Percentiles rank a stretch among this genome's conserved stretches.
phyloP scores from a whole-genome alignment of 2,888 invertebrate genomes.

The Drosophila lacicola region DNA sequence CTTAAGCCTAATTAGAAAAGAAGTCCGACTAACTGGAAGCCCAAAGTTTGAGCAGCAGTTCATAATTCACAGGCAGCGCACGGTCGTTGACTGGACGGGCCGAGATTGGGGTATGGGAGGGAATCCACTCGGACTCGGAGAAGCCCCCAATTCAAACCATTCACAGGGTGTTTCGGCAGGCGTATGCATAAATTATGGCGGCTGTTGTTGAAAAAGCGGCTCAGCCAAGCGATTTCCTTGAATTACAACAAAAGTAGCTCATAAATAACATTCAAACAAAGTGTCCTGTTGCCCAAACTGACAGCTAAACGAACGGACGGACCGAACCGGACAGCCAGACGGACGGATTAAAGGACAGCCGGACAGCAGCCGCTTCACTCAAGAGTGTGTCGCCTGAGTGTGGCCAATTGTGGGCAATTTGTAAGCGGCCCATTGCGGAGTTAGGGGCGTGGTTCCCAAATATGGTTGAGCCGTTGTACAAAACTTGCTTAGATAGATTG shows the following conservation, averaged over 20 bases:
- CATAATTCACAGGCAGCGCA: slow-evolving; percentile 61
- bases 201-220: slow-evolving; percentile 45
- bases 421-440: slow-evolving; percentile 21
- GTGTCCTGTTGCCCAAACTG: slow-evolving; percentile 67
- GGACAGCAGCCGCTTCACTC: slow-evolving; percentile 14
- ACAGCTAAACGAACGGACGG: slow-evolving; percentile 34
- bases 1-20: slow-evolving; percentile 57
- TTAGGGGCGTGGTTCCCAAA: slow-evolving; percentile 19
- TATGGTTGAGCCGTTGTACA: slow-evolving; percentile 50
- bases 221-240: slow-evolving; percentile 70
- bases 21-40: slow-evolving; percentile 10
- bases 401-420: slow-evolving; percentile 49
- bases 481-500: slow-evolving; percentile 52
- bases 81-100: slow-evolving; percentile 40
- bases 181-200: slow-evolving; percentile 68
- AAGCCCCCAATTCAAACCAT: slow-evolving; percentile 4
- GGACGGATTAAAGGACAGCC: neutral
- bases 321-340: slow-evolving; percentile 2
- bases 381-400: slow-evolving; percentile 26
- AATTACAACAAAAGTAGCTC: slow-evolving; percentile 76
- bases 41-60: slow-evolving; percentile 30
- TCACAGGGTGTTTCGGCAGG: slow-evolving; percentile 23
- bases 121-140: slow-evolving; percentile 5
- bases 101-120: neutral
- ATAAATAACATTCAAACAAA: slow-evolving; percentile 76